phyloP scores from a whole-genome alignment of 1,140 invertebrate genomes.

The Yoshiicerus persimilis region DNA sequence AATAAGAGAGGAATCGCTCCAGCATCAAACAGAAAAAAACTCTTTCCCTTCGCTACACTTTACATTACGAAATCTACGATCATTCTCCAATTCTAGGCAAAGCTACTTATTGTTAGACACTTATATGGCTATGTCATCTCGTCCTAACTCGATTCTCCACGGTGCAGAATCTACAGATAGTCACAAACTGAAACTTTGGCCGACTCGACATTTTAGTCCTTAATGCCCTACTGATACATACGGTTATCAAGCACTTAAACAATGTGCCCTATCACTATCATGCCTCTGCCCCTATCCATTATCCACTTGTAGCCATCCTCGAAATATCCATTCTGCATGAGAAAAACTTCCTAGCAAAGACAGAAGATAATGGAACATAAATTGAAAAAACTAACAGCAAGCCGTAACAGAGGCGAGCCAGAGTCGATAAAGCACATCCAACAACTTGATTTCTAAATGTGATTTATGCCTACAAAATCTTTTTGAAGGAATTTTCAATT shows the following conservation, averaged over 20 bases:
- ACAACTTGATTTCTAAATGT: too few relatives aligned
- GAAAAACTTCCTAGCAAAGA: background rate
- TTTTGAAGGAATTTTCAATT: too few relatives aligned
- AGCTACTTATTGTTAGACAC: background rate
- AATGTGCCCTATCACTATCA: background rate
- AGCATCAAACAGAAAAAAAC: background rate
- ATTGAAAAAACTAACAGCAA: too few relatives aligned
- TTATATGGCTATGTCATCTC: background rate
- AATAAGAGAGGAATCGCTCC: background rate
- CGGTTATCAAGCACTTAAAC: background rate
- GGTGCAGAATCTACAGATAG: background rate
- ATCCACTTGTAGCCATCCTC: background rate
- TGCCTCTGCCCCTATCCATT: background rate
- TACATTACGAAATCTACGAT: background rate
- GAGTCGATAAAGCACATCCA: too few relatives aligned
- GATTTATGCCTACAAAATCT: too few relatives aligned
- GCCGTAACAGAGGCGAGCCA: too few relatives aligned
- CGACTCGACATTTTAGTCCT: background rate
- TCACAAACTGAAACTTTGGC: background rate
- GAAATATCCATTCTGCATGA: background rate
- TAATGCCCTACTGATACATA: background rate
- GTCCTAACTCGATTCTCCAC: background rate
- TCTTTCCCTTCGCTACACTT: background rate
- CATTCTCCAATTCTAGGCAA: background rate
- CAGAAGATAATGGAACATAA: background rate